phyloP scores from a whole-genome alignment of 2,113 vertebrate species.

The Lepisosteus oculatus region DNA sequence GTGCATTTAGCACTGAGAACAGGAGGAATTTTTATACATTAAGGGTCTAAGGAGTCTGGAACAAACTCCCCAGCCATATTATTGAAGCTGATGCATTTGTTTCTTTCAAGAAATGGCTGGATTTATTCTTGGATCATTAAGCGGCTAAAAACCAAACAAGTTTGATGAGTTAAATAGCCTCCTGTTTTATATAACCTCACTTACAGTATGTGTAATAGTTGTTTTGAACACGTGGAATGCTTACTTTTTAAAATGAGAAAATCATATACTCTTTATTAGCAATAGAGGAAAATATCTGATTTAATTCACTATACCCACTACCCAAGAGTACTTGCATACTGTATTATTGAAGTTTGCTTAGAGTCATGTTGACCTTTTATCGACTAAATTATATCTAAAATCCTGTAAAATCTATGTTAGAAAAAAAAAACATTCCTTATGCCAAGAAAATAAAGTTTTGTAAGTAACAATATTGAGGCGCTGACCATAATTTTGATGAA shows the following conservation, averaged over 20 bases:
- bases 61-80: too few species aligned
- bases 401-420: slow-evolving; percentile 54
- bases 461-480: slow-evolving; percentile 52
- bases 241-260: slow-evolving; percentile 65
- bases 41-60: too few species aligned
- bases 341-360: slow-evolving; percentile 69
- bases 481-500: slow-evolving; percentile 50
- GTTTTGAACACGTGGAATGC: slow-evolving; percentile 18
- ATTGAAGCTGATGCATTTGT: too few species aligned
- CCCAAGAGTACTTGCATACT: slow-evolving; percentile 33
- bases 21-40: too few species aligned
- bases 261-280: slow-evolving; percentile 67
- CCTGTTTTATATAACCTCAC: too few species aligned
- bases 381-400: slow-evolving; percentile 31
- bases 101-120: too few species aligned
- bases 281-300: slow-evolving; percentile 55
- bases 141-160: too few species aligned
- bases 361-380: slow-evolving; percentile 52
- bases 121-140: too few species aligned
- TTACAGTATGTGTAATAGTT: too few species aligned
- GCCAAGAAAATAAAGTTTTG: slow-evolving; percentile 48
- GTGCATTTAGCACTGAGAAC: too few species aligned
- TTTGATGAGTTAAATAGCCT: too few species aligned
- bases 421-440: slow-evolving; percentile 49
- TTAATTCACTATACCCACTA: slow-evolving; percentile 55